Conservation (phyloP, 2,113 vertebrate species). For the Erinaceus europaeus region DNA sequence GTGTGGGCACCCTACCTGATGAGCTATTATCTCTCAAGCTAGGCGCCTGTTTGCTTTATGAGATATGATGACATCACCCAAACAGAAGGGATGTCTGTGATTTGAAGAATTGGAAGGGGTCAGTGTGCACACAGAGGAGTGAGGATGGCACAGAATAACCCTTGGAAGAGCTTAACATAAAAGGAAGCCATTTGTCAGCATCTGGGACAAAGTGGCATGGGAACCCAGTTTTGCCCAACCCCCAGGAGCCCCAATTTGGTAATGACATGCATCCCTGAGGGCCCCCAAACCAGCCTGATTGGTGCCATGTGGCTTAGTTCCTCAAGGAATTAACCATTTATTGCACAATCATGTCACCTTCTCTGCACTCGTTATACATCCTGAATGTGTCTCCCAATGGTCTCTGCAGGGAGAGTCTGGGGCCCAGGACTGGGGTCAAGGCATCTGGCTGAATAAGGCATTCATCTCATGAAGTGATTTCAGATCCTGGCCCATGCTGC, state of each 20-base stretch:
- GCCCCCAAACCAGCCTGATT: not conserved
- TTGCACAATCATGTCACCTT: too few relatives aligned
- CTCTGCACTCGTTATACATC: too few relatives aligned
- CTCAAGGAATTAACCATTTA: not conserved
- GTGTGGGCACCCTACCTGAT: too few relatives aligned
- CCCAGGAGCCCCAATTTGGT: not conserved
- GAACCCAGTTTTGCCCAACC: not conserved
- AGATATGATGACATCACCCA: not conserved
- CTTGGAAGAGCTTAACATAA: not conserved
- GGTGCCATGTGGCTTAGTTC: fast-evolving
- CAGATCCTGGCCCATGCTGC: too few relatives aligned
- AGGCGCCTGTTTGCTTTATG: too few relatives aligned
- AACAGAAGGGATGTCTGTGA: not conserved
- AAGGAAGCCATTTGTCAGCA: too few relatives aligned
- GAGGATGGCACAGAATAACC: not conserved
- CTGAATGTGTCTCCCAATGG: too few relatives aligned
- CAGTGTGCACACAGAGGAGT: fast-evolving
- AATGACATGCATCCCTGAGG: not conserved
- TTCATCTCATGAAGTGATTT: too few relatives aligned
- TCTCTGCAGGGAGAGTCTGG: too few relatives aligned
- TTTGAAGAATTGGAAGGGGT: not conserved
- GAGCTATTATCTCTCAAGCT: too few relatives aligned
- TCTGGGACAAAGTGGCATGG: not conserved
- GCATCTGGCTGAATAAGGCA: too few relatives aligned
- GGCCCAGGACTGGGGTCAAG: too few relatives aligned